Conservation (phyloP, 1,140 invertebrate genomes). For the Scaptomyza montana region DNA sequence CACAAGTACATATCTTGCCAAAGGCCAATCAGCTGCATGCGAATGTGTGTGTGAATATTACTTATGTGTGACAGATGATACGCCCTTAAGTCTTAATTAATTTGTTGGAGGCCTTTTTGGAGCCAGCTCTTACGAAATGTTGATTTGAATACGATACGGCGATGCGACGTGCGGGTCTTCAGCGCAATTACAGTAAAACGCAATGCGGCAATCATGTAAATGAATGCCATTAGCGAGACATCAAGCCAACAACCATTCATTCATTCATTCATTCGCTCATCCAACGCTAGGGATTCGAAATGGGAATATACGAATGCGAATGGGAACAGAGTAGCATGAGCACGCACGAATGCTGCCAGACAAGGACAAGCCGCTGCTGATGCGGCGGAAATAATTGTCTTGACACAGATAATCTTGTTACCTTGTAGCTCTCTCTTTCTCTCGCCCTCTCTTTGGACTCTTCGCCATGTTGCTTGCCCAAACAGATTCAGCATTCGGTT, state of each 20-base stretch:
- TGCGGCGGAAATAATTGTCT: constrained; percentile 83
- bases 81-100: constrained; percentile 70
- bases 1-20: constrained; percentile 32
- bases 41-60: constrained; percentile 19
- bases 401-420: constrained; percentile 83
- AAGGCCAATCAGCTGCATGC: constrained; percentile 37
- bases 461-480: constrained; percentile 7
- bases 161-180: not conserved
- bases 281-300: constrained; percentile 12
- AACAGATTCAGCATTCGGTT: constrained; percentile 31
- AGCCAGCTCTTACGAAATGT: constrained; percentile 50
- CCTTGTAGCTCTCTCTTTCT: constrained; percentile 52
- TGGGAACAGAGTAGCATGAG: constrained; percentile 19
- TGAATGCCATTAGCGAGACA: constrained; percentile 62
- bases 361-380: constrained; percentile 60
- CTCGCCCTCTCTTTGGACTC: constrained; percentile 1
- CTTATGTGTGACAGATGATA: constrained; percentile 30
- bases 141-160: constrained; percentile 59
- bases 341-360: constrained; percentile 70
- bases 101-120: constrained; percentile 51
- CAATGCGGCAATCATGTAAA: constrained; percentile 83
- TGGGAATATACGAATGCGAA: constrained; percentile 10
- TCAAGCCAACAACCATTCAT: constrained; percentile 12
- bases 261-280: constrained; percentile 24
- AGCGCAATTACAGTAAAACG: constrained; percentile 65